These are phyloP conservation scores for Erpetoichthys calabaricus DNA, from an alignment of 2,797 vertebrate genomes.

Conservation along the genomic window DNA sequence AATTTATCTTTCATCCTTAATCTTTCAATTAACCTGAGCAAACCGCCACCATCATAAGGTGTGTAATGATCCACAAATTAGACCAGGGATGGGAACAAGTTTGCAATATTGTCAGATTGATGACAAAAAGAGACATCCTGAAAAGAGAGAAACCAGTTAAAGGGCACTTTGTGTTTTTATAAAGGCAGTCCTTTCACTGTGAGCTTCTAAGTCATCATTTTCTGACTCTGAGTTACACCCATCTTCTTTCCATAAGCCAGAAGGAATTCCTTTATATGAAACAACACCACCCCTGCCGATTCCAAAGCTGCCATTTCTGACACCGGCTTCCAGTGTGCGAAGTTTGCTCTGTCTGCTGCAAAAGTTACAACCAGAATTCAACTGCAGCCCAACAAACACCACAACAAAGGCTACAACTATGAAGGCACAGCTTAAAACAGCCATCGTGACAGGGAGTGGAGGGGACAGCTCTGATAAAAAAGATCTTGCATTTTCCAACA, in stretches of 20 bases:
- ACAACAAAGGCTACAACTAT: constrained; percentile 69
- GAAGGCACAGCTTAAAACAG: constrained; percentile 77
- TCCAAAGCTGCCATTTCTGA: constrained; percentile 28
- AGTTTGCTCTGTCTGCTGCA: constrained; percentile 71
- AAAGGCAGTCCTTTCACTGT: constrained; percentile 92
- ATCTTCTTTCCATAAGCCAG: constrained; percentile 75
- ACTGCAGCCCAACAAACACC: constrained; percentile 79
- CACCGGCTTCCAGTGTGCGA: constrained; percentile 53
- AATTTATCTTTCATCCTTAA: too few species aligned
- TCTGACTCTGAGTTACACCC: constrained; percentile 69
- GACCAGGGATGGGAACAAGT: too few species aligned
- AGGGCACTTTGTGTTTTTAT: constrained; percentile 98
- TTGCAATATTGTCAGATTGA: too few species aligned
- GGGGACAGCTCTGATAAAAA: constrained; percentile 25
- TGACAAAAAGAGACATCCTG: too few species aligned
- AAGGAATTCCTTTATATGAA: constrained; percentile 86
- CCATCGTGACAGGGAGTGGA: constrained; percentile 57
- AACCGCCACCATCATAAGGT: too few species aligned
- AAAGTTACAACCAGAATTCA: constrained; percentile 59
- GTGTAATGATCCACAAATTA: too few species aligned
- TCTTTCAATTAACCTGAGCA: too few species aligned
- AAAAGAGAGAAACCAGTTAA: constrained; percentile 49
- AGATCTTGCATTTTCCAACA: constrained; percentile 13
- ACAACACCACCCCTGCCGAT: constrained; percentile 51
- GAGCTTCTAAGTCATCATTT: constrained; percentile 68